A percentile compares a stretch with the other conserved stretches of the same genome.
Conservation (phyloP, 2,888 invertebrate species). For the Teleiodes luculella region DNA sequence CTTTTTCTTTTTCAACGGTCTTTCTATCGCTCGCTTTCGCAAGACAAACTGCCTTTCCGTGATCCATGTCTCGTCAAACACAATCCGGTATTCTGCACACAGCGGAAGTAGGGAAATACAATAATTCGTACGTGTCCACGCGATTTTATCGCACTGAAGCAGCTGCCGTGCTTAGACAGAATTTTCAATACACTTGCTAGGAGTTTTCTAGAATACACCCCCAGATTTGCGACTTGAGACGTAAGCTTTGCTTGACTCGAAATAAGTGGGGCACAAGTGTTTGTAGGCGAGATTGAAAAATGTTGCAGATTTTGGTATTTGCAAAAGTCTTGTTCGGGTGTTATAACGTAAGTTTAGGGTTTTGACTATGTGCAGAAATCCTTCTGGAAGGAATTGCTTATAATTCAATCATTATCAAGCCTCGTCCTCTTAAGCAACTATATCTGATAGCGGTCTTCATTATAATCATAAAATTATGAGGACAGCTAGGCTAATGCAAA, state of each 20-base stretch:
- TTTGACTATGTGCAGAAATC: no score
- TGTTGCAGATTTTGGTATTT: background rate
- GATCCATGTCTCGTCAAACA: constrained; percentile 41
- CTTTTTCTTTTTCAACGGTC: no score
- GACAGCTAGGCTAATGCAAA: no score
- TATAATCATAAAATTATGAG: no score
- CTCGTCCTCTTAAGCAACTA: no score
- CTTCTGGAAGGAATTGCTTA: no score
- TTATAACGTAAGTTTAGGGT: no score
- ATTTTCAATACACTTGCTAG: constrained; percentile 49
- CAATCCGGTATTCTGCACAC: constrained; percentile 44
- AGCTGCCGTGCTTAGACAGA: constrained; percentile 44
- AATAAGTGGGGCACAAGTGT: background rate
- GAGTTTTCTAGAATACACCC: background rate
- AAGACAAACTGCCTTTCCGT: background rate
- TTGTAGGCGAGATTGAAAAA: background rate
- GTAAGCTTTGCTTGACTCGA: background rate
- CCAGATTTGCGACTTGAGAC: constrained; percentile 4
- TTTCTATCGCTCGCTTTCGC: no score
- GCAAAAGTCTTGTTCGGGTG: background rate
- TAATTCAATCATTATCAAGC: no score
- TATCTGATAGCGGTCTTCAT: no score
- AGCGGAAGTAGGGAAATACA: constrained; percentile 50
- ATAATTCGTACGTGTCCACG: constrained; percentile 65
- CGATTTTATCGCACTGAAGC: constrained; percentile 73